Evolutionary conservation across 2,888 invertebrate species (phyloP), one percentile per base, ranked within the genome.

Genomic region (Yponomeuta evonymella): DNA sequence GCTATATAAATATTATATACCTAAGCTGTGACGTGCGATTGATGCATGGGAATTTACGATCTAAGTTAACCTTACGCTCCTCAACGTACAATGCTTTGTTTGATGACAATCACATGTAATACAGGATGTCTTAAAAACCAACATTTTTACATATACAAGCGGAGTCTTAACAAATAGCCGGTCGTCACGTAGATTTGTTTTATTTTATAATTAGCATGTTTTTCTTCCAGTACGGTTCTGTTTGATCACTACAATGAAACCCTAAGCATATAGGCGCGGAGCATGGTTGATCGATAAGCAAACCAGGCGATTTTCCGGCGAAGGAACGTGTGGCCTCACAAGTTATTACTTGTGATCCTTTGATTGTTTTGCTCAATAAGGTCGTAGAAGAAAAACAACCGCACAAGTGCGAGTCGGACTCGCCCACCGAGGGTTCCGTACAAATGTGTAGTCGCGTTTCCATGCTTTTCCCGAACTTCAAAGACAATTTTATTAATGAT

Each of bases 141-240:
- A 12, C 12, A 58, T 58, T 58, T 58, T 58, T 15, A 58, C 51
- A 58, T 15, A 5, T 58, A 58, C 10, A 58, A 15, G 43, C 43
- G 43, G 15, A 51, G 51, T 9, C 51, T 4, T 58, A 58, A 58
- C 51, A 58, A 58, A 58, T 58, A 58, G 8, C 15, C 51, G 12
- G 51, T 12, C 51, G 23, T 67, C 67, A 67, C 65, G 65, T 67
- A 67, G 67, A 23, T 67, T 67, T 67, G 67, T 67, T 67, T 67
- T 67, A 43, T 43, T 67, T n/a, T n/a, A n/a, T 67, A 67, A 67
- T 67, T 48, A 67, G 15, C 43, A 48, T 67, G 67, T n/a, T 43
- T 48, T 23, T 10, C 48, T 0, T 43, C 10, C 67, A 67, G 36
- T 67, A 67, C 12, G n/a, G 15, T 58, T 58, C 51, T 58, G 51